phyloP scores from a whole-genome alignment of 2,797 vertebrate species.

The Muscicapa striata region DNA sequence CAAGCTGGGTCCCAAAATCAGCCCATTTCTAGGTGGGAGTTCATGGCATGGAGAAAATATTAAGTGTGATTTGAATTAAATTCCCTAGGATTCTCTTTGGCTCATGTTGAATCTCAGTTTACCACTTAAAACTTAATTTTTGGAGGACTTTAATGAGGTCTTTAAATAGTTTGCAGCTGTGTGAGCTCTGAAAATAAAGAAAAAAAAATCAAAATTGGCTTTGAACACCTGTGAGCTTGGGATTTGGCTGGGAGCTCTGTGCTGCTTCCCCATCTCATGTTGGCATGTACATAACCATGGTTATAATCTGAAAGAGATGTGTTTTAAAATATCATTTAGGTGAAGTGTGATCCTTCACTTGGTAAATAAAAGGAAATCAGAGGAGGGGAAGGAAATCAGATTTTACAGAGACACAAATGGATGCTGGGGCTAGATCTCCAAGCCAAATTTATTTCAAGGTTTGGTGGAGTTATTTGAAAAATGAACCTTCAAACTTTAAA shows the following conservation, averaged over 20 bases:
- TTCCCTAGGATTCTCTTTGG: neutral
- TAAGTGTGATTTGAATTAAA: neutral
- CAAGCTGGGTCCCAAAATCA: neutral
- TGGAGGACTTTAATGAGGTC: neutral
- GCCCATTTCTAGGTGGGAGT: fast-evolving
- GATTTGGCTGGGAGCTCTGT: neutral
- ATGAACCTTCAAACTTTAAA: neutral
- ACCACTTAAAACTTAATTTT: neutral
- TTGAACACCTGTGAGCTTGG: neutral
- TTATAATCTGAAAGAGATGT: neutral
- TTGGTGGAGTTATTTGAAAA: neutral
- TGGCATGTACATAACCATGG: neutral
- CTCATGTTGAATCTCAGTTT: neutral
- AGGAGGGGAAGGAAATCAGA: neutral
- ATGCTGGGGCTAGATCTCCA: neutral
- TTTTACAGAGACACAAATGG: neutral
- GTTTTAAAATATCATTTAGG: neutral
- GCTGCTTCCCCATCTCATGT: neutral
- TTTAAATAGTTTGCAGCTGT: neutral
- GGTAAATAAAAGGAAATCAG: neutral
- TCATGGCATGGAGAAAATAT: neutral
- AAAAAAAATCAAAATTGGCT: neutral
- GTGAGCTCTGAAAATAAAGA: neutral
- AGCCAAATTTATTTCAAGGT: neutral
- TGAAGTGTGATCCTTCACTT: neutral